Base-by-base conservation (phyloP, 2,888 invertebrate genomes). In the Lasioglossum morio region DNA sequence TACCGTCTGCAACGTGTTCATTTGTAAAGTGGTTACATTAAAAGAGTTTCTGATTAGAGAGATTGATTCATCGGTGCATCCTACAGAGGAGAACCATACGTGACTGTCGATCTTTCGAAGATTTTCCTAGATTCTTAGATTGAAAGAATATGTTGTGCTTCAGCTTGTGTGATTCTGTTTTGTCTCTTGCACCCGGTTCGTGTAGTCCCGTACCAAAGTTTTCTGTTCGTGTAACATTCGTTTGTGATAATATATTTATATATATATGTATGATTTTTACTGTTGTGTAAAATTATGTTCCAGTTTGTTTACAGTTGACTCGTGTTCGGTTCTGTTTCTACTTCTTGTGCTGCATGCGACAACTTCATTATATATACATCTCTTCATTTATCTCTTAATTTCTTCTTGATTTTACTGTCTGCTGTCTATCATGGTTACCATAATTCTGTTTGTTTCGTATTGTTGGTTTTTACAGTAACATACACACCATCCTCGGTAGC, bases 401-500 rank as follows among this genome's bases (percentile, higher is more conserved):
- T 60, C 63, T 53, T 37, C 48, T 74, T 70, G 53, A 81, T 72
- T 40, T 57, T 37, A 72, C 10, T 57, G 57, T 57, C 12, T 57
- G 63, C 40, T 66, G 12, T 14, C 16, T 63, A 63, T 37, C 37
- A 66, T 57, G 10, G 23, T 77, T 48, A 63, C 43, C 5, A 46
- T 76, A 19, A 75, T 48, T 46, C 40, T 60, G 60, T 78, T 40
- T 79, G 14, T 60, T 78, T 72, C 30, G 63, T 79, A 84, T 76
- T 75, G 75, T 72, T 76, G 78, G 73, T 83, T 63, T 63, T 60
- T 77, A 60, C 73, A 73, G 77, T 76, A 63, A 66, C 81, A 82
- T 74, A 69, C 72, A 73, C 72, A 82, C 72, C 48, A 37, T 80
- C 63, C 40, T 81, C 53, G 37, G 46, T 43, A 82, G 40, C 73